phyloP scores from a whole-genome alignment of 1,140 invertebrate genomes.

The Copidosoma floridanum region DNA sequence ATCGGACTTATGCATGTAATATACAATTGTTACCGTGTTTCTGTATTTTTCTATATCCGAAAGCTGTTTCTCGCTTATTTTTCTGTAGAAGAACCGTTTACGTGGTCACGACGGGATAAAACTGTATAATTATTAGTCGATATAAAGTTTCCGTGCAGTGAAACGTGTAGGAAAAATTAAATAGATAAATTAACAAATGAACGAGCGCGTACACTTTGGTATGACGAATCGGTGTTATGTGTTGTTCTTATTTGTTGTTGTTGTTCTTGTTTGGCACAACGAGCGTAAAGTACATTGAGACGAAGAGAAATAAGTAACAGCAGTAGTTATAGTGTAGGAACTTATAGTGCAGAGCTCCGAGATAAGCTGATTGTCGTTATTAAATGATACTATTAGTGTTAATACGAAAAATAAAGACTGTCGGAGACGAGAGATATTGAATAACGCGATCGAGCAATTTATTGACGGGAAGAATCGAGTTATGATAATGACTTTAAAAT shows the following conservation, averaged over 20 bases:
- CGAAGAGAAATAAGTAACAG: neutral
- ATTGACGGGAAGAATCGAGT: neutral
- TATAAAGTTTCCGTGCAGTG: too few relatives aligned
- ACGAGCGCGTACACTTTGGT: too few relatives aligned
- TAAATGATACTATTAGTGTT: conserved; percentile 5
- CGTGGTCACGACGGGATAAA: too few relatives aligned
- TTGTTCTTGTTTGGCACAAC: conserved; percentile 7
- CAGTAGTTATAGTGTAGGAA: too few relatives aligned
- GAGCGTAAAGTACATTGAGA: conserved; percentile 12
- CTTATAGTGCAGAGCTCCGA: neutral
- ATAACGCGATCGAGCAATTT: neutral
- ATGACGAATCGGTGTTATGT: too few relatives aligned
- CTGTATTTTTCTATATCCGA: too few relatives aligned
- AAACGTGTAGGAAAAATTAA: too few relatives aligned
- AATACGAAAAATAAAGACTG: conserved; percentile 18
- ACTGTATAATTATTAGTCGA: too few relatives aligned
- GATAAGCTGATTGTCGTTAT: conserved; percentile 6
- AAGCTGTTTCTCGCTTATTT: too few relatives aligned
- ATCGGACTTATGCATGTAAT: neutral
- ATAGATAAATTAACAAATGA: too few relatives aligned
- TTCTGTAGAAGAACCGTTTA: too few relatives aligned
- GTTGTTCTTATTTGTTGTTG: too few relatives aligned
- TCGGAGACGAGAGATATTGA: conserved; percentile 12
- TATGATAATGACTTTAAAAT: neutral
- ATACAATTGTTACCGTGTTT: neutral